phyloP scores from a whole-genome alignment of 2,797 vertebrate species.

The Hemibagrus guttatus region DNA sequence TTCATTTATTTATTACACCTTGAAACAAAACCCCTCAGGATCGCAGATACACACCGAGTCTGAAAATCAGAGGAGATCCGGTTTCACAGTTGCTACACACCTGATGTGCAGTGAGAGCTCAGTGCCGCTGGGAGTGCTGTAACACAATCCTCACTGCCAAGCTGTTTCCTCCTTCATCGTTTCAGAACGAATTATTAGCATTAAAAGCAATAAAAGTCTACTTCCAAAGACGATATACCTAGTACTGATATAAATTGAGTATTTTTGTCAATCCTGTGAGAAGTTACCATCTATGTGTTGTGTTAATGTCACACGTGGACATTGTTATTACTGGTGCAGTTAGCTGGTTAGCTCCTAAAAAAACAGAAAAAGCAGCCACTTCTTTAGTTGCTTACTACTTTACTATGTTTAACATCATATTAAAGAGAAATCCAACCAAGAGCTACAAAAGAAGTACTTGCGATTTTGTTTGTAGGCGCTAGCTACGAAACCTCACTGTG shows the following conservation, averaged over 20 bases:
- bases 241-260: not conserved
- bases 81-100: not conserved
- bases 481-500: too few relatives aligned
- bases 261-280: not conserved
- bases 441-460: too few relatives aligned
- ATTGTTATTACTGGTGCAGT: not conserved
- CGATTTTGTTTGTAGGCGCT: too few relatives aligned
- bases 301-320: not conserved
- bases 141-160: not conserved
- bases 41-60: not conserved
- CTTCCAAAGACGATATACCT: not conserved
- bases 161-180: not conserved
- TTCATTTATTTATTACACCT: not conserved
- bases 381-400: not conserved
- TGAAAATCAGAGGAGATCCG: not conserved
- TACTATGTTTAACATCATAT: not conserved
- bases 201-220: not conserved
- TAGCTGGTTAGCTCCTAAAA: not conserved
- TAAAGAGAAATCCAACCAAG: too few relatives aligned
- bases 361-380: not conserved
- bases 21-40: not conserved
- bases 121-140: not conserved
- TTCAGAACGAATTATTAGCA: not conserved
- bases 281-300: not conserved
- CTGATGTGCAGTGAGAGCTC: not conserved